phyloP scores from a whole-genome alignment of 2,888 invertebrate species.

The Dryococelus australis region DNA sequence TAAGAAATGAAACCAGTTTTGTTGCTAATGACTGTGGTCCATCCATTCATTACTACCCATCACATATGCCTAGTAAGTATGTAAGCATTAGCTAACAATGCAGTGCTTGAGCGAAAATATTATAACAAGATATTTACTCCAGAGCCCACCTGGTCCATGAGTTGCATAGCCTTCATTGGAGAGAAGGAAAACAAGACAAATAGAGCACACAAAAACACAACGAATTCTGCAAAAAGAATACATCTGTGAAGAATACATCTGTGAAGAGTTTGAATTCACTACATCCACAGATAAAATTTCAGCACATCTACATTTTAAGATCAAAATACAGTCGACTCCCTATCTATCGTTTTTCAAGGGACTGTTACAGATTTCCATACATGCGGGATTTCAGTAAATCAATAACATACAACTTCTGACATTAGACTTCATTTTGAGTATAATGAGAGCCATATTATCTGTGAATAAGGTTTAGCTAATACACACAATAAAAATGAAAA shows the following conservation, averaged over 20 bases:
- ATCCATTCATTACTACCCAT: neutral
- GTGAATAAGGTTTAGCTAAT: too few species aligned
- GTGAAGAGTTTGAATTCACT: slow-evolving; percentile 41
- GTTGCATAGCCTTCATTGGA: slow-evolving; percentile 82
- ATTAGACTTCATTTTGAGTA: too few species aligned
- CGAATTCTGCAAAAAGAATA: slow-evolving; percentile 46
- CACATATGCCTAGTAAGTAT: neutral
- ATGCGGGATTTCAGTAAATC: too few species aligned
- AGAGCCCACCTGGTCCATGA: slow-evolving; percentile 88
- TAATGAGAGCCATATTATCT: too few species aligned
- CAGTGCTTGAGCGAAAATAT: neutral
- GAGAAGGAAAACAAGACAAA: slow-evolving; percentile 50
- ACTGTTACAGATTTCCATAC: too few species aligned
- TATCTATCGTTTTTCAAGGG: too few species aligned
- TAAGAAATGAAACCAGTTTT: neutral
- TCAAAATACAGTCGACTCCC: too few species aligned
- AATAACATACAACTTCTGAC: too few species aligned
- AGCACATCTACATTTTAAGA: too few species aligned
- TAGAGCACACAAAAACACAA: slow-evolving; percentile 50
- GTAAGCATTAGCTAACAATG: neutral
- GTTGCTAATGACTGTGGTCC: neutral
- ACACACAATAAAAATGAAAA: too few species aligned
- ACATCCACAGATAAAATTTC: neutral
- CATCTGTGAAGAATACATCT: slow-evolving; percentile 56
- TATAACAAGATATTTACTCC: slow-evolving; percentile 78